Conservation (phyloP, 2,888 invertebrate species). For the Arge pagana region DNA sequence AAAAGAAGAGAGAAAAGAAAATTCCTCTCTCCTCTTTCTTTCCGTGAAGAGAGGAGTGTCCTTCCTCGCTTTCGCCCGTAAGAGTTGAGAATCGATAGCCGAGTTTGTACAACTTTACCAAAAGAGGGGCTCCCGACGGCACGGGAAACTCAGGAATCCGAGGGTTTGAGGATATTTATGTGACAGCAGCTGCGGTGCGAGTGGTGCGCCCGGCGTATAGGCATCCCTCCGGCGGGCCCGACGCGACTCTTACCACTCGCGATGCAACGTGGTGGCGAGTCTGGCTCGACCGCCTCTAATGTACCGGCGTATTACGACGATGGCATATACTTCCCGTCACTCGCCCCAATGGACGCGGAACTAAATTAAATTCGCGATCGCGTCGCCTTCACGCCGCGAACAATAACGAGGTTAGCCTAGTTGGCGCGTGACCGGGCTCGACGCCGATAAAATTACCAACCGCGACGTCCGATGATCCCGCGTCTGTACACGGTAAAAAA, state of each 20-base stretch:
- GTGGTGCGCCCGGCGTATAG: constrained; percentile 11
- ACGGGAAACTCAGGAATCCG: constrained; percentile 46
- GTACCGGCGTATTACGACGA: no score
- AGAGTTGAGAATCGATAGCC: constrained; percentile 53
- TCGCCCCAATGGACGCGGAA: constrained; percentile 1
- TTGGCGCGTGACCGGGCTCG: constrained; percentile 1
- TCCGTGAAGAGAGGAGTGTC: no score
- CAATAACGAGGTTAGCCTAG: background rate
- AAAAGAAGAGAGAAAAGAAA: background rate
- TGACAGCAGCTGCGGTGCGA: constrained; percentile 53
- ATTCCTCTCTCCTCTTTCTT: background rate
- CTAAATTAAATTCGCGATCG: background rate
- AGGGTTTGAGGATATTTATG: constrained; percentile 54
- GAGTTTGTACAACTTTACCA: constrained; percentile 51
- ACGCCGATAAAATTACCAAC: no score
- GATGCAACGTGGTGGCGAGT: background rate
- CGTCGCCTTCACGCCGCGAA: background rate
- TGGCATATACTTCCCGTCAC: background rate
- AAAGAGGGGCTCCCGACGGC: constrained; percentile 13
- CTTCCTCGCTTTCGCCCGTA: constrained; percentile 31
- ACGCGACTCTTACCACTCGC: constrained; percentile 15
- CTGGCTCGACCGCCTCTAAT: background rate
- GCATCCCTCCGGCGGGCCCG: constrained; percentile 20
- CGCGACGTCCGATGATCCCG: no score
- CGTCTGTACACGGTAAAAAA: no score